phyloP scores from a whole-genome alignment of 1,140 invertebrate species.

The Drosophila pseudoobscura region DNA sequence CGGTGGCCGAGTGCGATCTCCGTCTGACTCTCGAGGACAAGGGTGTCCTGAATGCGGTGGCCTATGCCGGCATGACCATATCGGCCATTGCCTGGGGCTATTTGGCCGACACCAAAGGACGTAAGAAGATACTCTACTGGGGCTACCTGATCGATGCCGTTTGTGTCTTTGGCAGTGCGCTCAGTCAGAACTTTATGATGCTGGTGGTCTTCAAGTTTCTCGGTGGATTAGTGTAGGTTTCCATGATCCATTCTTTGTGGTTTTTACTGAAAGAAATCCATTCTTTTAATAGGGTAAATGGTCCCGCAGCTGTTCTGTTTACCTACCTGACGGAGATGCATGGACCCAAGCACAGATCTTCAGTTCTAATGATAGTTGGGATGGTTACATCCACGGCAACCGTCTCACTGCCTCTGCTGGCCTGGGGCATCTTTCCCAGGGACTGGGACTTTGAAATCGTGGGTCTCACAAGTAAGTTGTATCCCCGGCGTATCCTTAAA shows the following conservation, averaged over 20 bases:
- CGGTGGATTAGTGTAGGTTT: conserved; percentile 89
- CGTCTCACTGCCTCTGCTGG: conserved; percentile 85
- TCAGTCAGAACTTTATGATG: conserved; percentile 89
- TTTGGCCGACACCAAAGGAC: conserved; percentile 90
- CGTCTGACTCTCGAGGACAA: conserved; percentile 86
- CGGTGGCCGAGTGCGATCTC: conserved; percentile 89
- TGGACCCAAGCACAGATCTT: conserved; percentile 86
- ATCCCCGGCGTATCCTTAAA: too few relatives aligned
- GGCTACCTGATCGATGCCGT: conserved; percentile 89
- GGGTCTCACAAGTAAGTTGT: conserved; percentile 86
- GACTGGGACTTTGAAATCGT: conserved; percentile 83
- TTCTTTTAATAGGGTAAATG: conserved; percentile 86
- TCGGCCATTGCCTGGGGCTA: conserved; percentile 93
- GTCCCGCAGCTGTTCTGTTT: conserved; percentile 88
- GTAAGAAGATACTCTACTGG: conserved; percentile 88
- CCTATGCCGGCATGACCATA: conserved; percentile 91
- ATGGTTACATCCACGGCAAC: conserved; percentile 86
- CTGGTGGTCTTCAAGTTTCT: conserved; percentile 89
- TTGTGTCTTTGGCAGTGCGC: conserved; percentile 87
- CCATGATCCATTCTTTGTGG: conserved; percentile 74
- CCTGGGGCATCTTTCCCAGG: conserved; percentile 85
- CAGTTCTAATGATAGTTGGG: conserved; percentile 86
- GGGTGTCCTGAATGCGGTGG: conserved; percentile 87
- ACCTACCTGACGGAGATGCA: conserved; percentile 89
- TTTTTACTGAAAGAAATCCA: conserved; percentile 16